Evolutionary conservation across 2,797 vertebrate species (phyloP).

Genomic region (Labeo calbasu): DNA sequence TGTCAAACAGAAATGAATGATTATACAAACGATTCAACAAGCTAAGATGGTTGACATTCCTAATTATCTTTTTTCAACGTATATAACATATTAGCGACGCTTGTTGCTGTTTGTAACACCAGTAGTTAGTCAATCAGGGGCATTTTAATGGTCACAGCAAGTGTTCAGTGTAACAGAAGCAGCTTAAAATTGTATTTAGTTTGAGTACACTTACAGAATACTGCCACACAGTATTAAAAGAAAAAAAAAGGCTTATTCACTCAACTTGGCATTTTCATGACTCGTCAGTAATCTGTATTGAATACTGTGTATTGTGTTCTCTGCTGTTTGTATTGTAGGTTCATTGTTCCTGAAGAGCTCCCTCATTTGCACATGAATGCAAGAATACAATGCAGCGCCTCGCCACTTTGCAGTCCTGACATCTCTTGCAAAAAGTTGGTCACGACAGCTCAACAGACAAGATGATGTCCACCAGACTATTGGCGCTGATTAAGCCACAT

Average conservation of each 20-base stretch:
- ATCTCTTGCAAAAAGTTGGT: neutral
- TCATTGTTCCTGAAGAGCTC: neutral
- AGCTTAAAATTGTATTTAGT: neutral
- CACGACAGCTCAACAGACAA: slow-evolving; percentile 32
- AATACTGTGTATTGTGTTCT: slow-evolving; percentile 25
- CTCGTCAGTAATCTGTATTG: slow-evolving; percentile 11
- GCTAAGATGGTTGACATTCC: neutral
- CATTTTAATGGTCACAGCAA: too few species aligned
- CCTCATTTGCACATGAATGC: slow-evolving; percentile 36
- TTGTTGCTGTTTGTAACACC: neutral
- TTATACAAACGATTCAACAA: neutral
- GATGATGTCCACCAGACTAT: slow-evolving; percentile 68
- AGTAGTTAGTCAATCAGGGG: neutral
- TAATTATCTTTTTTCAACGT: neutral
- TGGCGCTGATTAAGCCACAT: slow-evolving; percentile 46
- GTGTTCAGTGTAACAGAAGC: neutral
- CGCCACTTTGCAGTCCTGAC: slow-evolving; percentile 6
- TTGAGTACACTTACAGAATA: neutral
- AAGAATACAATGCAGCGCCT: slow-evolving; percentile 3
- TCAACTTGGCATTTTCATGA: neutral
- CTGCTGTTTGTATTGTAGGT: slow-evolving; percentile 33
- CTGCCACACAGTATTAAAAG: neutral
- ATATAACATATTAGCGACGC: neutral
- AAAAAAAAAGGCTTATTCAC: neutral
- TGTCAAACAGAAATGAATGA: neutral